These are phyloP conservation scores for Acanthurus tractus DNA, from an alignment of 2,797 vertebrate species.

Conservation along the genomic window DNA sequence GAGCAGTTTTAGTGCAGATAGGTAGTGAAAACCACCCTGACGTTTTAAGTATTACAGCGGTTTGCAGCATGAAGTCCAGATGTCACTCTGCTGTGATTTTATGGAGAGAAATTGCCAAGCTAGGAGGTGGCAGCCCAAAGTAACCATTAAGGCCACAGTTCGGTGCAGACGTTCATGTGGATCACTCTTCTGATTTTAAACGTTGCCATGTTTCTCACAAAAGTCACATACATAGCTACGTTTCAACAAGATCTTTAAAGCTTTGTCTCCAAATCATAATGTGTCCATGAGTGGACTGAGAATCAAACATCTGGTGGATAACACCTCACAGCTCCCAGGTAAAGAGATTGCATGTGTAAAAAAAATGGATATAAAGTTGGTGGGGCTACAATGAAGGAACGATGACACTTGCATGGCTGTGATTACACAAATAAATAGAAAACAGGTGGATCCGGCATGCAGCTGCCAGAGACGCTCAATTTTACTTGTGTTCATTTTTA, in stretches of 20 bases:
- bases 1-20: slow-evolving; percentile 38
- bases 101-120: slow-evolving; percentile 65
- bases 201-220: slow-evolving; percentile 58
- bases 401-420: slow-evolving; percentile 76
- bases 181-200: slow-evolving; percentile 59
- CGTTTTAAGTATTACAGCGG: slow-evolving; percentile 37
- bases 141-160: slow-evolving; percentile 60
- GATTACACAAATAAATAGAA: slow-evolving; percentile 79
- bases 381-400: slow-evolving; percentile 70
- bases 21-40: slow-evolving; percentile 46
- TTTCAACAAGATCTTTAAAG: slow-evolving; percentile 58
- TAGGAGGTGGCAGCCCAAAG: slow-evolving; percentile 65
- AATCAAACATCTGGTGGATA: slow-evolving; percentile 74
- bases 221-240: slow-evolving; percentile 39
- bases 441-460: slow-evolving; percentile 75
- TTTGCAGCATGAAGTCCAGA: slow-evolving; percentile 69
- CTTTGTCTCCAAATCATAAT: slow-evolving; percentile 49
- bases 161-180: slow-evolving; percentile 71
- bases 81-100: slow-evolving; percentile 67
- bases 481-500: slow-evolving; percentile 60
- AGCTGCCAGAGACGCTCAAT: slow-evolving; percentile 56
- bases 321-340: slow-evolving; percentile 71
- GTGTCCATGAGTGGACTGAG: slow-evolving; percentile 42
- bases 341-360: slow-evolving; percentile 73
- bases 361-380: slow-evolving; percentile 66